Percentiles rank a stretch among this genome's conserved stretches.
Conservation (phyloP, 2,797 vertebrate genomes). For the Halcyon smyrnensis region DNA sequence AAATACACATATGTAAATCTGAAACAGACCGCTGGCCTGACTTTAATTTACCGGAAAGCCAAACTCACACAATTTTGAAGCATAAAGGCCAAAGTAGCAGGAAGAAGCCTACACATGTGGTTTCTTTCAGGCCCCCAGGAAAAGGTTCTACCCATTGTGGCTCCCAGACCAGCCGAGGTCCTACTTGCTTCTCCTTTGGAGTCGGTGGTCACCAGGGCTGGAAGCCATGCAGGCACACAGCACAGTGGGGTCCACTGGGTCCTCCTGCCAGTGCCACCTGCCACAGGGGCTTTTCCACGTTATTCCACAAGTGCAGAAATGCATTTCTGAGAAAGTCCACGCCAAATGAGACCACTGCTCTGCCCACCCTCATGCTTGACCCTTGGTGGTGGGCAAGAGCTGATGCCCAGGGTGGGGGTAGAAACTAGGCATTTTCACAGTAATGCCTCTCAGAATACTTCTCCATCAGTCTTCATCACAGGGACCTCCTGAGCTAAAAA, state of each 20-base stretch:
- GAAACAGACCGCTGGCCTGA: not conserved
- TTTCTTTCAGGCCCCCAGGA: not conserved
- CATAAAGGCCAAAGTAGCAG: not conserved
- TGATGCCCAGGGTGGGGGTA: accelerated
- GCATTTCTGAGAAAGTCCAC: not conserved
- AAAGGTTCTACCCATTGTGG: accelerated
- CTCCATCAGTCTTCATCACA: not conserved
- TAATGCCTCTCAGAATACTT: not conserved
- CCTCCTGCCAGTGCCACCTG: not conserved
- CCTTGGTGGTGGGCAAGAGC: not conserved
- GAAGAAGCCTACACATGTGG: not conserved
- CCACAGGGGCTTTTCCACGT: accelerated
- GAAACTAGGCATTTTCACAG: not conserved
- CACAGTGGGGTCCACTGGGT: accelerated
- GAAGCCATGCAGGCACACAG: not conserved
- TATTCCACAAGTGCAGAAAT: not conserved
- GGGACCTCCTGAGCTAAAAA: not conserved
- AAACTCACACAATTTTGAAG: not conserved
- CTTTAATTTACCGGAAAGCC: slow-evolving; percentile 7
- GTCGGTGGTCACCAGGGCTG: not conserved
- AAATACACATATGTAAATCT: not conserved
- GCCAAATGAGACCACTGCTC: not conserved
- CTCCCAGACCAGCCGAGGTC: not conserved
- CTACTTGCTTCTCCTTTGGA: not conserved
- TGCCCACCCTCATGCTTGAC: not conserved